These are phyloP conservation scores for Agraylea sexmaculata DNA, from an alignment of 1,140 invertebrate genomes.

Conservation along the genomic window DNA sequence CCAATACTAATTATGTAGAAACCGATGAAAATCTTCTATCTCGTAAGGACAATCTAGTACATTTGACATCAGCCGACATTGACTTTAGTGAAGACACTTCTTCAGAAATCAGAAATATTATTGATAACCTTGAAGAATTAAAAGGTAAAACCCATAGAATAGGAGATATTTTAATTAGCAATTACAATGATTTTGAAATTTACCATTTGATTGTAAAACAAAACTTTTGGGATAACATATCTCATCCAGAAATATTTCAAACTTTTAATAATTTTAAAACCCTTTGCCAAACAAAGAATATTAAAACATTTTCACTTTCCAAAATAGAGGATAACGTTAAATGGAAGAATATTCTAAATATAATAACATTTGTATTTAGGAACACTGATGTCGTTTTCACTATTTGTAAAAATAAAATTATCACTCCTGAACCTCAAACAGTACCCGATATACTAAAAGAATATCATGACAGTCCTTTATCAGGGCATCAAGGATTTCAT, in stretches of 20 bases:
- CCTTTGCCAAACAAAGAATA: slow-evolving; percentile 10
- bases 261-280: slow-evolving; percentile 13
- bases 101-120: too few species aligned
- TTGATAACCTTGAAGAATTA: too few species aligned
- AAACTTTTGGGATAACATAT: slow-evolving; percentile 17
- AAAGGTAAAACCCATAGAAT: too few species aligned
- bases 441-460: slow-evolving; percentile 22
- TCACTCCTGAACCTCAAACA: slow-evolving; percentile 10
- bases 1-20: too few species aligned
- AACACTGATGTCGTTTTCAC: slow-evolving; percentile 13
- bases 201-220: slow-evolving; percentile 16
- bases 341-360: slow-evolving; percentile 17
- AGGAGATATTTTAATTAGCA: slow-evolving; percentile 3
- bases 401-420: slow-evolving; percentile 14
- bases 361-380: slow-evolving; percentile 16
- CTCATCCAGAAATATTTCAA: slow-evolving; percentile 16
- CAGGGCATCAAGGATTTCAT: slow-evolving; percentile 25
- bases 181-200: slow-evolving; percentile 2
- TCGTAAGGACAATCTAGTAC: too few species aligned
- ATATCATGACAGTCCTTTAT: slow-evolving; percentile 21
- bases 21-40: too few species aligned
- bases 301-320: slow-evolving; percentile 11
- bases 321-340: slow-evolving; percentile 12
- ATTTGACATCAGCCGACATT: too few species aligned
- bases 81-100: too few species aligned